Evolutionary conservation across 2,888 invertebrate genomes (phyloP), one percentile per base, ranked within the genome.

Genomic region (Blomia tropicalis): DNA sequence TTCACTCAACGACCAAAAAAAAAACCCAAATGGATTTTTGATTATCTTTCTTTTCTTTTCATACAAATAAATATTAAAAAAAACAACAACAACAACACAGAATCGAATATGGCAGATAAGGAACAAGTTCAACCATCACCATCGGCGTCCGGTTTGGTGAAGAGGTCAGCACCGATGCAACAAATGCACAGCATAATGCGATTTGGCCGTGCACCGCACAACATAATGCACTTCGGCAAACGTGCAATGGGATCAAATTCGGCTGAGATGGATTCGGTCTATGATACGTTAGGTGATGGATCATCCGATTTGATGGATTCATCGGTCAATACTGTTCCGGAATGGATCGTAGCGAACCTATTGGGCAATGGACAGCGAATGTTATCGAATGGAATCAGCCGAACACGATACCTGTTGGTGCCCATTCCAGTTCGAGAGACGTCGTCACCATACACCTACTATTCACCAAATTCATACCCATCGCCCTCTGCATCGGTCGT

Each of bases 181-280:
- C 14, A 7, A 7, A 47, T 7, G 7, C 64, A 64, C 27, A 63
- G 47, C 31, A 64, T 64, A n/a, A 64, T 64, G 64, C 63, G 64
- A 11, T 64, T 64, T 43, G 64, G 64, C 23, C 59, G 64, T 29
- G 54, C 58, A 27, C 63, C 63, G 11, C 64, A 64, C 30, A 64
- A 64, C 58, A 64, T 64, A 27, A 64, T 64, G 64, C 63, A 62
- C n/a, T 64, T 64, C 23, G 64, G 64, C 23, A 64, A 64, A 51
- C 63, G 64, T 19, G 31, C 27, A 25, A 43, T 4, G 43, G n/a
- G 19, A n/a, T 17, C 41, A 19, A 29, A 17, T 1, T 27, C 25
- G 51, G n/a, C 61, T 4, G 3, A 7, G 36, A 27, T 4, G 19
- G 31, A 36, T 30, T 14, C 5, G 59, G 43, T 41, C 22, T 27